A percentile compares a stretch with the other conserved stretches of the same genome.
Evolutionary conservation across 2,888 invertebrate species (phyloP).

Genomic region (Antheraea yamamai): DNA sequence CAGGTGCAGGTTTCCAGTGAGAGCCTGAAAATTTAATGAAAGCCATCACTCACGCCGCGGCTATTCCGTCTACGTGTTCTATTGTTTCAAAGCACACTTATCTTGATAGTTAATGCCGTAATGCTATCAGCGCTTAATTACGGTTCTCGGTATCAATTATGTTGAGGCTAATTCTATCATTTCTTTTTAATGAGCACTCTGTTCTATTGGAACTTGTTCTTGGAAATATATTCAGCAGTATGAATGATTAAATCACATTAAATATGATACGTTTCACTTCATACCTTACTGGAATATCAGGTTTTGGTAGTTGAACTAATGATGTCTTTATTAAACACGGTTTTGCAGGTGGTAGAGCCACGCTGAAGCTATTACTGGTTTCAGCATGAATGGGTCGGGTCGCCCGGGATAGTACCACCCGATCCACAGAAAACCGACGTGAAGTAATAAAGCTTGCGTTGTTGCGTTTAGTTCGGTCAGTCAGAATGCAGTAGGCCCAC

Average conservation of each 20-base stretch:
- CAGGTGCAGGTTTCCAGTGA: constrained; percentile 43
- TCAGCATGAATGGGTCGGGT: too few relatives aligned
- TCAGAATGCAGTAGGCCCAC: too few relatives aligned
- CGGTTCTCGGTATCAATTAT: constrained; percentile 7
- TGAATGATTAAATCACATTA: not conserved
- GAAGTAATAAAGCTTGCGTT: too few relatives aligned
- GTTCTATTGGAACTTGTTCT: not conserved
- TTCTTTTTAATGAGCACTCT: not conserved
- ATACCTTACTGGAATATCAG: not conserved
- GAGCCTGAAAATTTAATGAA: constrained; percentile 53
- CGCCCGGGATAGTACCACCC: too few relatives aligned
- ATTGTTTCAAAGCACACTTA: constrained; percentile 8
- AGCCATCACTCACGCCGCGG: constrained; percentile 45
- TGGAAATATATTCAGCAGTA: not conserved
- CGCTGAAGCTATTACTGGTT: too few relatives aligned
- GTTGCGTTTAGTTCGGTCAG: too few relatives aligned
- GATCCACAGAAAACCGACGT: too few relatives aligned
- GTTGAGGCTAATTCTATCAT: not conserved
- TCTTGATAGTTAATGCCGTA: not conserved
- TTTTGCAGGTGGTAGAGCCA: too few relatives aligned
- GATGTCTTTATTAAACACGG: not conserved
- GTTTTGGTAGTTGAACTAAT: not conserved
- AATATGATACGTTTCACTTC: not conserved
- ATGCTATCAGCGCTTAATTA: constrained; percentile 5
- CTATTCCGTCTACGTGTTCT: constrained; percentile 29